A percentile compares a stretch with the other conserved stretches of the same genome.
phyloP scores from a whole-genome alignment of 2,113 vertebrate species.

The Euleptes europaea region DNA sequence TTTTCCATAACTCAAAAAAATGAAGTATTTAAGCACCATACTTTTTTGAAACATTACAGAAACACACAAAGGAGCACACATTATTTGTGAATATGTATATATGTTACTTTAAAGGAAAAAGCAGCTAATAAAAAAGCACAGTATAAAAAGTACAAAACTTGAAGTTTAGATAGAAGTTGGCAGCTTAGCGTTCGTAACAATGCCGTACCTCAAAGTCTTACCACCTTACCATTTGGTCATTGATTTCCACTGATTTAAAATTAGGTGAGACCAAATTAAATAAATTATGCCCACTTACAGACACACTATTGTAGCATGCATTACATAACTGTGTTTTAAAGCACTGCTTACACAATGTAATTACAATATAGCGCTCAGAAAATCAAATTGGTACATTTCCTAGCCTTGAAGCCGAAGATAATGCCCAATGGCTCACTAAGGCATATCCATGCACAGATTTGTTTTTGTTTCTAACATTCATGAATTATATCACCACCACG shows the following conservation, averaged over 20 bases:
- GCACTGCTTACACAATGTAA: slow-evolving; percentile 51
- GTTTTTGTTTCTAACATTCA: background rate
- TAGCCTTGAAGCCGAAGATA: slow-evolving; percentile 42
- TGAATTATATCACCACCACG: background rate
- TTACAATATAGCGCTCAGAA: slow-evolving; percentile 45
- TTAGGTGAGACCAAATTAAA: slow-evolving; percentile 52
- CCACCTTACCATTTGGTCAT: slow-evolving; percentile 6
- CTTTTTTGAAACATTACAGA: background rate
- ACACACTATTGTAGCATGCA: background rate
- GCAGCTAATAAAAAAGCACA: background rate
- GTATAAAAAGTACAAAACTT: background rate
- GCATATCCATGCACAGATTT: slow-evolving; percentile 20
- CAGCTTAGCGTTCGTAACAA: slow-evolving; percentile 12
- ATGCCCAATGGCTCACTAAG: slow-evolving; percentile 36
- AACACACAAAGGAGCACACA: background rate
- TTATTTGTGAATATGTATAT: background rate
- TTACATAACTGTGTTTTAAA: slow-evolving; percentile 43
- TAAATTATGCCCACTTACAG: slow-evolving; percentile 39
- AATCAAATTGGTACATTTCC: slow-evolving; percentile 58
- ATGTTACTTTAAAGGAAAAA: background rate
- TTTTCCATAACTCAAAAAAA: background rate
- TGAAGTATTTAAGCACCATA: background rate
- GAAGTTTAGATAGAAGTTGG: background rate
- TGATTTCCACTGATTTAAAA: slow-evolving; percentile 54
- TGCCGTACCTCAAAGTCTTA: slow-evolving; percentile 3